Evolutionary conservation across 2,113 vertebrate genomes (phyloP).

Genomic region (Alligator mississippiensis): DNA sequence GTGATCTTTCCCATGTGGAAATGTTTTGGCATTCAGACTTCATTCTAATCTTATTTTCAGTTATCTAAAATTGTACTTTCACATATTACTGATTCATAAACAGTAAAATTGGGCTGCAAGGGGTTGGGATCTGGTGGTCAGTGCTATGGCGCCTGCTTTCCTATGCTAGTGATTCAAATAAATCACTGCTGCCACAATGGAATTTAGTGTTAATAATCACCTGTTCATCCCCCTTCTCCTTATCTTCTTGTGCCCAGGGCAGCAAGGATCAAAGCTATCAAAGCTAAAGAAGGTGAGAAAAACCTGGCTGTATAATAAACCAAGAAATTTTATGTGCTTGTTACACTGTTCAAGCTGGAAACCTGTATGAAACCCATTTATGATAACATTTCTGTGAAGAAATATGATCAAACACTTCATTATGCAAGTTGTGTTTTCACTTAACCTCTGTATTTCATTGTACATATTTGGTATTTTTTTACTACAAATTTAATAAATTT

Average conservation of each 20-base stretch:
- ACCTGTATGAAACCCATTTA: background rate
- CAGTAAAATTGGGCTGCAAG: conserved; percentile 61
- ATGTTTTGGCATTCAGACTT: conserved; percentile 39
- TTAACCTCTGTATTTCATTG: conserved; percentile 63
- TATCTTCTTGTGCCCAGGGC: background rate
- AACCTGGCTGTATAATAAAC: background rate
- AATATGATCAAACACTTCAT: conserved; percentile 63
- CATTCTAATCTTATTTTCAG: conserved; percentile 36
- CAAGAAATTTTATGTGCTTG: conserved; percentile 35
- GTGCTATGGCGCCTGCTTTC: conserved; percentile 60
- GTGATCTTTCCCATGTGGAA: conserved; percentile 44
- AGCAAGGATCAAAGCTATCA: conserved; percentile 50
- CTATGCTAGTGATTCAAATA: conserved; percentile 63
- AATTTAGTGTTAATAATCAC: conserved; percentile 66
- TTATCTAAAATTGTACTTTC: conserved; percentile 31
- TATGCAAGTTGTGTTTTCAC: conserved; percentile 62
- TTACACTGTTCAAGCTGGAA: conserved; percentile 3
- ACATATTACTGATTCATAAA: conserved; percentile 65
- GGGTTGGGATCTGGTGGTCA: conserved; percentile 30
- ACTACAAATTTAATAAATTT: conserved; percentile 76
- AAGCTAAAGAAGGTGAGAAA: background rate
- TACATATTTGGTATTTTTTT: conserved; percentile 49
- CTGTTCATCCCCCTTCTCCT: conserved; percentile 47
- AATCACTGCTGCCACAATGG: conserved; percentile 72
- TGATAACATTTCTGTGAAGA: conserved; percentile 52